phyloP scores from a whole-genome alignment of 2,888 invertebrate species.

The Portevinia maculata region DNA sequence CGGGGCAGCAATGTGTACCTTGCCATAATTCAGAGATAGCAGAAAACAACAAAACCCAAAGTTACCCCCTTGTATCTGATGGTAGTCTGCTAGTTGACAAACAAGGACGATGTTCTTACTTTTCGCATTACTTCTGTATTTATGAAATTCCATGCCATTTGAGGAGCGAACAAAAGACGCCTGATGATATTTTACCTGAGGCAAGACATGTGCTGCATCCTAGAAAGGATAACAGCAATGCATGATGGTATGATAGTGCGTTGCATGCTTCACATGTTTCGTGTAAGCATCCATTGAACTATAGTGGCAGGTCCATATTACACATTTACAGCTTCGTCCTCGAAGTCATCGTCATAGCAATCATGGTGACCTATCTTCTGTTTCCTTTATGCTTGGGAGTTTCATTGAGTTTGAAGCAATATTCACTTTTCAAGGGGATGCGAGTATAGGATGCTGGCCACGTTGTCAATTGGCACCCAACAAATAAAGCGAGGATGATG shows the following conservation, averaged over 20 bases:
- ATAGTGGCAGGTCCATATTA: conserved; percentile 59
- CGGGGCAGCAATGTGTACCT: conserved; percentile 29
- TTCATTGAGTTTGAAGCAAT: conserved; percentile 60
- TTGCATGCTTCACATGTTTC: conserved; percentile 16
- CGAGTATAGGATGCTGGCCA: background rate
- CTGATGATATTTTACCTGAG: conserved; percentile 63
- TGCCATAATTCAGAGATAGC: conserved; percentile 46
- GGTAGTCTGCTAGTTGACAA: conserved; percentile 8
- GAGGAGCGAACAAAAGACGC: conserved; percentile 51
- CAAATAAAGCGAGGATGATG: conserved; percentile 9
- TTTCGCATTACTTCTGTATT: conserved; percentile 72
- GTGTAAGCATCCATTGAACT: conserved; percentile 45
- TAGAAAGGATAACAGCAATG: conserved; percentile 21
- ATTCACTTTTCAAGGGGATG: conserved; percentile 57
- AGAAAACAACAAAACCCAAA: background rate
- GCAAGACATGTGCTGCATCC: conserved; percentile 11
- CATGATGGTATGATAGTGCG: conserved; percentile 15
- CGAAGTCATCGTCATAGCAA: conserved; percentile 17
- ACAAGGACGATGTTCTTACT: conserved; percentile 65
- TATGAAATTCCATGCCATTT: conserved; percentile 65
- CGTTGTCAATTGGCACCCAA: background rate
- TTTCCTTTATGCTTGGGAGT: conserved; percentile 32
- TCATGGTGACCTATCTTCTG: conserved; percentile 34
- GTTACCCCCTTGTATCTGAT: conserved; percentile 9
- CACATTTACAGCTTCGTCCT: conserved; percentile 64